Evolutionary conservation across 2,113 vertebrate species (phyloP).

Genomic region (Tachysurus vachellii): DNA sequence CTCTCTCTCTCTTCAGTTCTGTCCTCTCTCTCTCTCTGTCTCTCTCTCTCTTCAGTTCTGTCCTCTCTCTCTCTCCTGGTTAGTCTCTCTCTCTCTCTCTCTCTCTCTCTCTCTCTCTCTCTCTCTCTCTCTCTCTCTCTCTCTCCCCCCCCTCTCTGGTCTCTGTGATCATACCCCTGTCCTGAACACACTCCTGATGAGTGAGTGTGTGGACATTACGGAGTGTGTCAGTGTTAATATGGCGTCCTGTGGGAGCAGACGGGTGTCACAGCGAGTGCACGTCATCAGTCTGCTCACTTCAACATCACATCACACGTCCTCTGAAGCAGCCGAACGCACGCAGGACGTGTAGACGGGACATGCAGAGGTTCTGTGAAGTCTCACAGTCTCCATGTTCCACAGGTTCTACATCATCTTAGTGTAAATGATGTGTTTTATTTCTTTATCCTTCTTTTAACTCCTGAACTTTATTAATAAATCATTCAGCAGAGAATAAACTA

Average conservation of each 20-base stretch:
- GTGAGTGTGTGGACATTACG: constrained; percentile 15
- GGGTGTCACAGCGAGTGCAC: constrained; percentile 49
- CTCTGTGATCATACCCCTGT: not conserved
- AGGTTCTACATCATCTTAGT: too few relatives aligned
- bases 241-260: constrained; percentile 33
- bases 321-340: not conserved
- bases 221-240: constrained; percentile 35
- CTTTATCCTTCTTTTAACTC: not conserved
- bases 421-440: not conserved
- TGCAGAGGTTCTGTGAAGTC: too few relatives aligned
- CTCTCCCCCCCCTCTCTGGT: too few relatives aligned
- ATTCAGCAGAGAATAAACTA: not conserved
- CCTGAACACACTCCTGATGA: not conserved
- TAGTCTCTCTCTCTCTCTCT: too few relatives aligned
- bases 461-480: not conserved
- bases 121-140: too few relatives aligned
- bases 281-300: constrained; percentile 45
- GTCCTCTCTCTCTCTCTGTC: too few relatives aligned
- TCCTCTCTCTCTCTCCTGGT: too few relatives aligned
- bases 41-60: too few relatives aligned
- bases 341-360: too few relatives aligned
- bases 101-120: too few relatives aligned
- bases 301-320: not conserved
- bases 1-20: too few relatives aligned
- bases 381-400: not conserved